phyloP scores from a whole-genome alignment of 2,888 invertebrate genomes.

The Scelioninae gen. 2 region DNA sequence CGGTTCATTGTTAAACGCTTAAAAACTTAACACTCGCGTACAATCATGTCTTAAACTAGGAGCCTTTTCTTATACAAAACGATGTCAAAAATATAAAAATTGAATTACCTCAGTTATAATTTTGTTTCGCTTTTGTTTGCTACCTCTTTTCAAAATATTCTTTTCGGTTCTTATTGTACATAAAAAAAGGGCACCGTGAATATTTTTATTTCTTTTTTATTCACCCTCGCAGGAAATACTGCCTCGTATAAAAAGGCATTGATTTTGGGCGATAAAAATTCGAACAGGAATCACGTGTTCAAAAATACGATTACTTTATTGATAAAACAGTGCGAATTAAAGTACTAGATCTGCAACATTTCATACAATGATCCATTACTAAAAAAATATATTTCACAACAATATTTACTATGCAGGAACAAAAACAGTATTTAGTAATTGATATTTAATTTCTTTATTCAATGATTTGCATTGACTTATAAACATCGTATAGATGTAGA shows the following conservation, averaged over 20 bases:
- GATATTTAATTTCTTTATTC: too few relatives aligned
- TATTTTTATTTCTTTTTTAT: constrained; percentile 3
- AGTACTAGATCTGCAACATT: too few relatives aligned
- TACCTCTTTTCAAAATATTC: constrained; percentile 40
- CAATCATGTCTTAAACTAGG: constrained; percentile 38
- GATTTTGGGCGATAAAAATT: not conserved
- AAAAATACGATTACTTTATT: too few relatives aligned
- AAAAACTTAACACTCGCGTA: constrained; percentile 8
- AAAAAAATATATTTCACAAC: not conserved
- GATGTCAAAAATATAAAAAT: constrained; percentile 47
- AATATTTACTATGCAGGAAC: too few relatives aligned
- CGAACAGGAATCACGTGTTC: too few relatives aligned
- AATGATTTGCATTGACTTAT: too few relatives aligned
- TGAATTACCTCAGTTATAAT: constrained; percentile 9
- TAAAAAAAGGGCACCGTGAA: constrained; percentile 32
- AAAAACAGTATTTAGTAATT: too few relatives aligned
- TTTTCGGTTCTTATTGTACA: constrained; percentile 24
- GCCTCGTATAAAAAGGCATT: constrained; percentile 29
- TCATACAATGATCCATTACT: too few relatives aligned
- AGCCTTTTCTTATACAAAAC: constrained; percentile 33
- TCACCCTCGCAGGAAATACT: constrained; percentile 14
- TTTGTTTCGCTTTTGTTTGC: constrained; percentile 2
- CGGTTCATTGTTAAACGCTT: not conserved
- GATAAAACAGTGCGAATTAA: too few relatives aligned
- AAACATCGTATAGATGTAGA: too few relatives aligned